These are phyloP conservation scores for Diarsia rubi DNA, from an alignment of 2,888 invertebrate genomes.

Conservation along the genomic window DNA sequence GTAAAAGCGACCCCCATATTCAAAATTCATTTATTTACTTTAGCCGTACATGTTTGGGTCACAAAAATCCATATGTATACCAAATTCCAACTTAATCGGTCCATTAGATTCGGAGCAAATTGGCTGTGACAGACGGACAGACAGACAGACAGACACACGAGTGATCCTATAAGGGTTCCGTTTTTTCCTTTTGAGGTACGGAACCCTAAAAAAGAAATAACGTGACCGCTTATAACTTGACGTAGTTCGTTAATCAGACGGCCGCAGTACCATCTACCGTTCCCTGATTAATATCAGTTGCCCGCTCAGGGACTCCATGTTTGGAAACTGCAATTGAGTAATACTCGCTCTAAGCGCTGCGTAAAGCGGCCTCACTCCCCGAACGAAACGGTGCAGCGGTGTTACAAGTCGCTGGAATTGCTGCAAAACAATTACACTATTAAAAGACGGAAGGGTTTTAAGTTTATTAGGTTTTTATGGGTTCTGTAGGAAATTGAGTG, in stretches of 20 bases:
- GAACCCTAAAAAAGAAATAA: neutral
- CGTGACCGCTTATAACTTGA: slow-evolving; percentile 29
- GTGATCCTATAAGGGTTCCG: no score
- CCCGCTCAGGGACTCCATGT: slow-evolving; percentile 54
- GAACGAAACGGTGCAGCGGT: slow-evolving; percentile 26
- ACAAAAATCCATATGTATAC: no score
- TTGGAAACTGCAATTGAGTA: slow-evolving; percentile 66
- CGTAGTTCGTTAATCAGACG: slow-evolving; percentile 61
- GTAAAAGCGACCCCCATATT: no score
- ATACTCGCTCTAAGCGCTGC: slow-evolving; percentile 60
- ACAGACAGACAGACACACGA: no score
- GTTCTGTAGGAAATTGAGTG: neutral
- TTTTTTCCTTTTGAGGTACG: no score
- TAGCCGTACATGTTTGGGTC: no score
- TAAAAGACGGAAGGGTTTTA: slow-evolving; percentile 3
- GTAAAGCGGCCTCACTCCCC: slow-evolving; percentile 20
- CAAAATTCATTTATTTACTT: no score
- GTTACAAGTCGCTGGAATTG: slow-evolving; percentile 39
- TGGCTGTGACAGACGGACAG: no score
- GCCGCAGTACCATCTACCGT: slow-evolving; percentile 51
- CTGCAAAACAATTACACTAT: slow-evolving; percentile 19
- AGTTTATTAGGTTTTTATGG: slow-evolving; percentile 10
- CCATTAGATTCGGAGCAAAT: no score
- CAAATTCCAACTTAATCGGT: no score
- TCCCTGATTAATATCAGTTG: slow-evolving; percentile 70